Conservation (phyloP, 2,888 invertebrate species). For the Eilema caniola region DNA sequence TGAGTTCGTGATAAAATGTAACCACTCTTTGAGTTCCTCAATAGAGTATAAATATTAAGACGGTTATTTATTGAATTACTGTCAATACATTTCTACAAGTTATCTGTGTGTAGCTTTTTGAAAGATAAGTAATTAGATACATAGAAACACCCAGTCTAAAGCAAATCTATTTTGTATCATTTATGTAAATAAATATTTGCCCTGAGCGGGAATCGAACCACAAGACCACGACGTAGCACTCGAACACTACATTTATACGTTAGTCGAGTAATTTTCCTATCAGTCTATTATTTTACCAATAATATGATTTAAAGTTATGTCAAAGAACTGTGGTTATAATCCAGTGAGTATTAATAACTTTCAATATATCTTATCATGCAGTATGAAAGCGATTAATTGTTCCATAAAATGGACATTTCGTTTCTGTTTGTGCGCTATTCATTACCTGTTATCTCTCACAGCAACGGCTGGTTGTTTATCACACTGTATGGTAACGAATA, state of each 20-base stretch:
- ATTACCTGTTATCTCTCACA: conserved; percentile 17
- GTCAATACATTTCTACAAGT: conserved; percentile 35
- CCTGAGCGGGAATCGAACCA: too few species aligned
- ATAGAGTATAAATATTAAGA: conserved; percentile 48
- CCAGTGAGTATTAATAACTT: neutral
- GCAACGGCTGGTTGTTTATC: neutral
- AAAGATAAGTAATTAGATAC: too few species aligned
- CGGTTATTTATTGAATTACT: conserved; percentile 43
- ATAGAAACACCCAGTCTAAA: too few species aligned
- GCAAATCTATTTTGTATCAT: too few species aligned
- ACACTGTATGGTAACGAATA: conserved; percentile 3
- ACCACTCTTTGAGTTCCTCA: conserved; percentile 50
- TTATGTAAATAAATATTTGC: too few species aligned
- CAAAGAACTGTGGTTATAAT: neutral
- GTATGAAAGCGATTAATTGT: conserved; percentile 12
- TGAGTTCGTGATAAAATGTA: conserved; percentile 63
- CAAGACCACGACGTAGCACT: too few species aligned
- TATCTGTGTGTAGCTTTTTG: too few species aligned
- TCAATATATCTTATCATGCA: neutral
- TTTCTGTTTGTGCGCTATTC: conserved; percentile 12
- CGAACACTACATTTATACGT: too few species aligned
- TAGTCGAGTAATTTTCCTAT: neutral
- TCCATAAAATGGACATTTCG: conserved; percentile 15
- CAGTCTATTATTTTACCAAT: neutral
- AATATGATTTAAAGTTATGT: neutral